Conservation (phyloP, 2,888 invertebrate species). For the Hyalella azteca region DNA sequence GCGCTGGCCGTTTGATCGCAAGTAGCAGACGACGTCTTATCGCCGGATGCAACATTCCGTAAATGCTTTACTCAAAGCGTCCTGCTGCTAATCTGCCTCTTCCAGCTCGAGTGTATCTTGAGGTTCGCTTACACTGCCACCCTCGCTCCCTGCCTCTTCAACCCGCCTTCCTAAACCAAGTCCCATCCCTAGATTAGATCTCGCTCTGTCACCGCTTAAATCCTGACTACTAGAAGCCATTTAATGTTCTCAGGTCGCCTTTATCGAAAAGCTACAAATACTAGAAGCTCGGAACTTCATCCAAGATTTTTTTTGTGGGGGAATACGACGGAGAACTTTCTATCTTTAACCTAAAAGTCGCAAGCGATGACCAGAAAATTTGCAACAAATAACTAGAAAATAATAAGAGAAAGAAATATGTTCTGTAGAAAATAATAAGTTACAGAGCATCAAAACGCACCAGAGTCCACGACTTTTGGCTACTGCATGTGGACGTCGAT, state of each 20-base stretch:
- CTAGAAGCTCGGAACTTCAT: background rate
- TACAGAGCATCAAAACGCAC: background rate
- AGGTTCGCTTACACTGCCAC: background rate
- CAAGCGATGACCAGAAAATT: background rate
- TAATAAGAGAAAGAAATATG: background rate
- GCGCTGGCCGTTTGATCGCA: slow-evolving; percentile 2
- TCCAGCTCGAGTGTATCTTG: slow-evolving; percentile 6
- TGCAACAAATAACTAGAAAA: background rate
- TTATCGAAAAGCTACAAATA: background rate
- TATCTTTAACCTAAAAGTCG: background rate
- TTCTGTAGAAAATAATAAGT: too few species aligned
- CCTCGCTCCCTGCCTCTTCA: background rate
- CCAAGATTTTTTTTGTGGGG: background rate
- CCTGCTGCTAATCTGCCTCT: slow-evolving; percentile 5
- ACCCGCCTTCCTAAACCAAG: background rate
- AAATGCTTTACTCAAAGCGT: background rate
- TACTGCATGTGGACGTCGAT: background rate
- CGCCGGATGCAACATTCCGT: slow-evolving; percentile 13
- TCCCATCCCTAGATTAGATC: slow-evolving; percentile 5
- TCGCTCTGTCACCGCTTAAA: slow-evolving; percentile 7
- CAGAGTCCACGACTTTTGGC: too few species aligned
- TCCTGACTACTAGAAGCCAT: background rate
- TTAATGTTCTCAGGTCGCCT: background rate
- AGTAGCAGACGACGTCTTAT: background rate
- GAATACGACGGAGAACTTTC: background rate